These are phyloP conservation scores for Tiliqua scincoides DNA, from an alignment of 2,113 vertebrate species.

Conservation along the genomic window DNA sequence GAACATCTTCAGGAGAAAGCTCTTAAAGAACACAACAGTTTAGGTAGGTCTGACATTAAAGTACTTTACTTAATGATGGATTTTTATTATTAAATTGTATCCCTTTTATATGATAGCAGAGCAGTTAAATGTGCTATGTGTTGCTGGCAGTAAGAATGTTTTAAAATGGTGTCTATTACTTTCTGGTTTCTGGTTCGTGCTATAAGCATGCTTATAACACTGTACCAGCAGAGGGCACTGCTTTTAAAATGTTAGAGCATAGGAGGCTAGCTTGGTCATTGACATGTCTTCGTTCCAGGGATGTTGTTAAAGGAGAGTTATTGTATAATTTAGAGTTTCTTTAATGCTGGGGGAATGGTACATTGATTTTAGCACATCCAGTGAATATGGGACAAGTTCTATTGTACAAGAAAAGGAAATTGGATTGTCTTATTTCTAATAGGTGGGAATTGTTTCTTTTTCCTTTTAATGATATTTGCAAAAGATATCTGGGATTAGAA, in stretches of 20 bases:
- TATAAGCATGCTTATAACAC: neutral
- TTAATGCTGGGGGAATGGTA: neutral
- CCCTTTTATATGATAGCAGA: neutral
- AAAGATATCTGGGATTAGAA: conserved; percentile 8
- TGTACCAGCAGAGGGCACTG: conserved; percentile 70
- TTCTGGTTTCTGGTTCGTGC: accelerated
- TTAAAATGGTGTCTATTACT: accelerated
- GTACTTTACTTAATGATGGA: conserved; percentile 64
- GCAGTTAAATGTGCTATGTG: neutral
- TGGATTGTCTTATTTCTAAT: neutral
- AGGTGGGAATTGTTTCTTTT: neutral
- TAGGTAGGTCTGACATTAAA: conserved; percentile 87
- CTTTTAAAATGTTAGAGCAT: conserved; percentile 23
- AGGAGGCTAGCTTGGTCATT: neutral
- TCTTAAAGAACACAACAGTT: conserved; percentile 95
- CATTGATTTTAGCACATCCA: accelerated
- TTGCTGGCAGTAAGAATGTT: neutral
- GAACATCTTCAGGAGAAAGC: conserved; percentile 98
- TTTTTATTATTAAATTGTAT: conserved; percentile 33
- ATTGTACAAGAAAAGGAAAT: neutral
- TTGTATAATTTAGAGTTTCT: neutral
- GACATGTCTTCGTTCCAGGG: neutral
- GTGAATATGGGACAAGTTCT: neutral
- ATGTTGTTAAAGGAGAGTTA: neutral
- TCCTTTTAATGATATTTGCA: neutral